Evolutionary conservation across 2,888 invertebrate genomes (phyloP).

Genomic region (Tiliacea citrago): DNA sequence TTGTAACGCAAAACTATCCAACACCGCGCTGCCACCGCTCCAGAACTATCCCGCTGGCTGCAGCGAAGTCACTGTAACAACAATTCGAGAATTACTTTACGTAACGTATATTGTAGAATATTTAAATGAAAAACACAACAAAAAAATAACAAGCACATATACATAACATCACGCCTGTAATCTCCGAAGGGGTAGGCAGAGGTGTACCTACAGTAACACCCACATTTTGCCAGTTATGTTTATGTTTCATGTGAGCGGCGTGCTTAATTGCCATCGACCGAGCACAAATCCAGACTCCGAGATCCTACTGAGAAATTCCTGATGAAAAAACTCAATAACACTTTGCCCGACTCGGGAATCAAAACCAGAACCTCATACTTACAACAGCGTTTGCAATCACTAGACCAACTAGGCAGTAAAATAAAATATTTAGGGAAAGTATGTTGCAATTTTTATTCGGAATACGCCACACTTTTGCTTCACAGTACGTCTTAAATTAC

Average conservation of each 20-base stretch:
- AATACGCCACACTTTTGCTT: not conserved
- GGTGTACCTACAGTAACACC: not conserved
- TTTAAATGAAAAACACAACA: too few relatives aligned
- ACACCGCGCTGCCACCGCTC: not conserved
- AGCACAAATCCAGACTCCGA: not conserved
- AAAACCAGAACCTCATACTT: too few relatives aligned
- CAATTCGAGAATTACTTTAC: not conserved
- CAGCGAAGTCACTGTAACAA: not conserved
- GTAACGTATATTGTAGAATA: too few relatives aligned
- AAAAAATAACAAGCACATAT: too few relatives aligned
- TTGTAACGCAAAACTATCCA: not conserved
- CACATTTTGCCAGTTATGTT: not conserved
- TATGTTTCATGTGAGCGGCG: too few relatives aligned
- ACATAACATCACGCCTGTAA: not conserved
- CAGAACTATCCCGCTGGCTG: not conserved
- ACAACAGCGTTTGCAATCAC: not conserved
- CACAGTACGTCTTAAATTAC: conserved; percentile 21
- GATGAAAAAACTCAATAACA: not conserved
- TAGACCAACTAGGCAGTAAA: not conserved
- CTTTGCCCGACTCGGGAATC: not conserved
- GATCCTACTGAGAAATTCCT: not conserved
- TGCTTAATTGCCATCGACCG: not conserved
- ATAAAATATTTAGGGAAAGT: not conserved
- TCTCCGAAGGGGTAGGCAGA: not conserved
- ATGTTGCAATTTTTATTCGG: not conserved